phyloP scores from a whole-genome alignment of 1,140 invertebrate genomes.

The Oncopeltus fasciatus region DNA sequence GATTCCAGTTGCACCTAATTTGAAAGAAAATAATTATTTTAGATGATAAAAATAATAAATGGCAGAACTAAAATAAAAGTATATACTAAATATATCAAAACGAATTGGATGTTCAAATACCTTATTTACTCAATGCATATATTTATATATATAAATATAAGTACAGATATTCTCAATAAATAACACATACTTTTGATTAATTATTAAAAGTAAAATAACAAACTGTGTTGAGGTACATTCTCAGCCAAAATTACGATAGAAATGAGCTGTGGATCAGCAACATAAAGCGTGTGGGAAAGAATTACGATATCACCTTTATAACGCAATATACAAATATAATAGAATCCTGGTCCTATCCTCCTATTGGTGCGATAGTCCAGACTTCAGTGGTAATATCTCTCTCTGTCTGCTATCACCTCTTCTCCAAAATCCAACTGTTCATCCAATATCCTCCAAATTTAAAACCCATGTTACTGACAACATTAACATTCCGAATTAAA shows the following conservation, averaged over 20 bases:
- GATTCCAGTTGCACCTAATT: no score
- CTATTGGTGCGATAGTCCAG: slow-evolving; percentile 17
- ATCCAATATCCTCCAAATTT: slow-evolving; percentile 17
- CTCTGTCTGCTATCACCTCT: slow-evolving; percentile 13
- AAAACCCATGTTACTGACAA: slow-evolving; percentile 18
- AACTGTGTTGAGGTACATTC: slow-evolving; percentile 9
- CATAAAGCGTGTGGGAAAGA: slow-evolving; percentile 17
- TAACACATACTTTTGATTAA: not conserved
- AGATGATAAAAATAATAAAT: no score
- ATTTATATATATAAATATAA: not conserved
- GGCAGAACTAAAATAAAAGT: no score
- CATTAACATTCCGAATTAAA: slow-evolving; percentile 11
- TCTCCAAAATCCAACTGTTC: slow-evolving; percentile 16
- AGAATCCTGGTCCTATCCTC: slow-evolving; percentile 17
- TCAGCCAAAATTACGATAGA: slow-evolving; percentile 1
- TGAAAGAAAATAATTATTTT: no score
- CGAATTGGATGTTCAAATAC: no score
- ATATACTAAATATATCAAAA: no score
- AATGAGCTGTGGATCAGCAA: slow-evolving; percentile 14
- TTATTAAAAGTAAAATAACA: not conserved
- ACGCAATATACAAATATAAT: slow-evolving; percentile 10
- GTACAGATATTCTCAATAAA: not conserved
- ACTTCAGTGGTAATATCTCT: slow-evolving; percentile 12
- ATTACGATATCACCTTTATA: slow-evolving; percentile 17
- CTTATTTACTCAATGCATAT: no score